Percentiles rank a stretch among this genome's conserved stretches.
Conservation (phyloP, 92 coral and sea anemone genomes). For the Paragorgia papillata region DNA sequence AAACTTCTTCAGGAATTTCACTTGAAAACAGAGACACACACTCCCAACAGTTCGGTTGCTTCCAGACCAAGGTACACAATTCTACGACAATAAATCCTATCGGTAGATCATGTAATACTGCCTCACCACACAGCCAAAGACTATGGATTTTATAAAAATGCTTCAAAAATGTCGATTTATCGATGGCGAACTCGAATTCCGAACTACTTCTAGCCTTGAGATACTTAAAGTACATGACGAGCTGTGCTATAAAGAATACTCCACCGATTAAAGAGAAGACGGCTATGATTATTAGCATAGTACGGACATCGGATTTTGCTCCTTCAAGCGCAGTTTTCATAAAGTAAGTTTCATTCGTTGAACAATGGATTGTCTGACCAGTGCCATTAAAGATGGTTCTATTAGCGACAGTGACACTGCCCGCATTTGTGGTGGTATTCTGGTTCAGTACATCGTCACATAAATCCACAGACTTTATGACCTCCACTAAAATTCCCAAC, state of each 20-base stretch:
- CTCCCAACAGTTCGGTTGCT: conserved; percentile 91
- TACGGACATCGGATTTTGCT: background rate
- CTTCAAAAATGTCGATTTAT: conserved; percentile 20
- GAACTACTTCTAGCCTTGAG: background rate
- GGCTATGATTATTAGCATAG: conserved; percentile 1
- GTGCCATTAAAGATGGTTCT: too few species aligned
- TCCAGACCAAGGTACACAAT: conserved; percentile 94
- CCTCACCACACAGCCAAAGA: conserved; percentile 68
- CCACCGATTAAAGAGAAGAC: conserved; percentile 22
- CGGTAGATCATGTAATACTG: conserved; percentile 89
- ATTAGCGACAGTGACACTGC: too few species aligned
- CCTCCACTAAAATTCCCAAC: conserved; percentile 24
- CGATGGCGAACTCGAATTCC: conserved; percentile 4
- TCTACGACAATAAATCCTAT: conserved; percentile 83
- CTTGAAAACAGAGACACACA: conserved; percentile 70
- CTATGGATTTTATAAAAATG: conserved; percentile 68
- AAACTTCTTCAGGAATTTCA: conserved; percentile 57
- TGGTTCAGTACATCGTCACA: conserved; percentile 22
- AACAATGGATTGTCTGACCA: conserved; percentile 1
- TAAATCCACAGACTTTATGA: background rate
- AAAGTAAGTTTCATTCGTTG: conserved; percentile 9
- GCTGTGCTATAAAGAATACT: conserved; percentile 8
- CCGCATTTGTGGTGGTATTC: background rate
- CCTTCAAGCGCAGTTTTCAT: background rate
- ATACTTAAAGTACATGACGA: conserved; percentile 36